A percentile compares a stretch with the other conserved stretches of the same genome.
These are phyloP conservation scores for Pygocentrus nattereri DNA, from an alignment of 2,797 vertebrate species.

Conservation along the genomic window DNA sequence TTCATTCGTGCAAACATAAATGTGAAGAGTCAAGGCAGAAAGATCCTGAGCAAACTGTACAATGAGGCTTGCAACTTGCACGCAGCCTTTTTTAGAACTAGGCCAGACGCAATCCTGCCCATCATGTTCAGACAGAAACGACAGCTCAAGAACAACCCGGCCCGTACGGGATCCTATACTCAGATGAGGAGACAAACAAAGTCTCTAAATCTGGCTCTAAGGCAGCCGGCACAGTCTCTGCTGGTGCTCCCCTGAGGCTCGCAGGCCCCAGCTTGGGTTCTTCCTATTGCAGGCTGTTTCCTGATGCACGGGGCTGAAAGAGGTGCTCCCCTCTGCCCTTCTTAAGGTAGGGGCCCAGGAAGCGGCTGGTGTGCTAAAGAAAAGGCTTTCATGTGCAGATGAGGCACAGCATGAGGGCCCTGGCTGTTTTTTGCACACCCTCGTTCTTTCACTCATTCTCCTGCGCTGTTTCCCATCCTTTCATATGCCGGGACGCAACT, in stretches of 20 bases:
- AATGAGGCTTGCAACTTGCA: not conserved
- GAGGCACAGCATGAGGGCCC: constrained; percentile 49
- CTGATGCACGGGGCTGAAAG: constrained; percentile 19
- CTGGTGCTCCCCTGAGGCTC: not conserved
- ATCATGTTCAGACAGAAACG: not conserved
- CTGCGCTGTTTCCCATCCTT: not conserved
- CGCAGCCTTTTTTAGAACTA: not conserved
- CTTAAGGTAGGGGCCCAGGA: not conserved
- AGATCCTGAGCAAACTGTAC: not conserved
- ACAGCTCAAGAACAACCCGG: not conserved
- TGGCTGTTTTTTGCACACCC: constrained; percentile 28
- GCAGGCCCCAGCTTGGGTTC: not conserved
- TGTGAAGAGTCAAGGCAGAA: not conserved
- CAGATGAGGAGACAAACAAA: constrained; percentile 4
- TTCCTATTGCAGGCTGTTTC: constrained; percentile 25
- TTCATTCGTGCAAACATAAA: no score
- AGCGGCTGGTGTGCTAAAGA: not conserved
- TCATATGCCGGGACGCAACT: not conserved
- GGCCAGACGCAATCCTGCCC: not conserved
- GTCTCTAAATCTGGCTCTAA: not conserved
- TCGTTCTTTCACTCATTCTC: constrained; percentile 16
- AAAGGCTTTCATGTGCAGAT: constrained; percentile 54
- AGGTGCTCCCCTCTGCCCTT: constrained; percentile 4
- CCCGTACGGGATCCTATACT: not conserved
- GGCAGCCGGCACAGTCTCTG: not conserved